Percentiles rank a stretch among this genome's conserved stretches.
Conservation (phyloP, 1,140 invertebrate genomes). For the Aphidius ervi region DNA sequence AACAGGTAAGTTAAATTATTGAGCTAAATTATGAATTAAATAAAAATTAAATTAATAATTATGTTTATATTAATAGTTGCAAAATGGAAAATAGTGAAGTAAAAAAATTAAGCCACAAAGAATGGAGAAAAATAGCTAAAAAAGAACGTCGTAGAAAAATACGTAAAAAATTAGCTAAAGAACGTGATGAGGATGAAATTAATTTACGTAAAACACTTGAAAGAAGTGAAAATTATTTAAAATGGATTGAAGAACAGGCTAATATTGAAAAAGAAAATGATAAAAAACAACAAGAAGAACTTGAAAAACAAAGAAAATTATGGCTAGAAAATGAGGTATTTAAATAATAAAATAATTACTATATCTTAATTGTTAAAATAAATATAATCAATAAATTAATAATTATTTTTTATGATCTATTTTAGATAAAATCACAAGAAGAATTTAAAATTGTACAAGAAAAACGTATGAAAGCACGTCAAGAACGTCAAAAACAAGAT, state of each 20-base stretch:
- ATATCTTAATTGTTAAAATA: slow-evolving; percentile 1
- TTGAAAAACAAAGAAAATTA: slow-evolving; percentile 33
- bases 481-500: slow-evolving; percentile 53
- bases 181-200: slow-evolving; percentile 37
- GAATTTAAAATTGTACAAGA: slow-evolving; percentile 55
- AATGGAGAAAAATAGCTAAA: slow-evolving; percentile 61
- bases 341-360: slow-evolving; percentile 4
- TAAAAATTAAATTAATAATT: no score
- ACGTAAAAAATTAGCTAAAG: slow-evolving; percentile 49
- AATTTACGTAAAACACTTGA: slow-evolving; percentile 33
- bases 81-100: slow-evolving; percentile 11
- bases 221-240: slow-evolving; percentile 45
- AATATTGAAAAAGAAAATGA: slow-evolving; percentile 46
- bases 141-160: slow-evolving; percentile 58
- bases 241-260: slow-evolving; percentile 47
- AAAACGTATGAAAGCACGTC: slow-evolving; percentile 49
- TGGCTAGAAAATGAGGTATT: slow-evolving; percentile 50
- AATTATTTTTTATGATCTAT: background rate
- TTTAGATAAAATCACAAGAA: slow-evolving; percentile 47
- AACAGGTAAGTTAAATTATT: no score
- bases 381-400: slow-evolving; percentile 1
- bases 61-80: background rate
- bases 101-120: slow-evolving; percentile 47
- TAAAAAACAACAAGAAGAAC: slow-evolving; percentile 50
- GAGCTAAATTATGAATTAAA: no score